Conservation (phyloP, 2,888 invertebrate genomes). For the Periphyllus acericola region DNA sequence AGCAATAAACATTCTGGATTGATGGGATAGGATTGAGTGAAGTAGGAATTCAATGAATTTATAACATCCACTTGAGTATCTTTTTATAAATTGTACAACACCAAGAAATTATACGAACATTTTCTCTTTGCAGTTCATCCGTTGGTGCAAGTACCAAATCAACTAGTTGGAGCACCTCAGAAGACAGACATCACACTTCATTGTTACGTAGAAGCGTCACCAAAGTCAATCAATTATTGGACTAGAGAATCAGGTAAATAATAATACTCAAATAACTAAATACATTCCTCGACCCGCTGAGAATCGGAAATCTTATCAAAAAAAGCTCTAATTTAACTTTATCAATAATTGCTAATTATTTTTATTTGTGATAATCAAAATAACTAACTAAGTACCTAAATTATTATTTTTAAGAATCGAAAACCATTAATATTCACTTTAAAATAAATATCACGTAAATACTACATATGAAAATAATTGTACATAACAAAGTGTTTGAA, state of each 20-base stretch:
- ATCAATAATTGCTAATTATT: no score
- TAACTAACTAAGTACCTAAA: no score
- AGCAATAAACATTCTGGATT: constrained; percentile 46
- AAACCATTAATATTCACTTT: no score
- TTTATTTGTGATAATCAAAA: no score
- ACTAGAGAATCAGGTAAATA: constrained; percentile 85
- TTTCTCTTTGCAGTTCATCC: constrained; percentile 62
- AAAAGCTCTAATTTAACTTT: no score
- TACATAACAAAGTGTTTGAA: no score
- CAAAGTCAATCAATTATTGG: constrained; percentile 95
- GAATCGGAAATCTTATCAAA: no score
- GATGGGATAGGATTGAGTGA: neutral
- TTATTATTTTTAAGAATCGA: no score
- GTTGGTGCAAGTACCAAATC: constrained; percentile 88
- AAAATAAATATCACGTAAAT: no score
- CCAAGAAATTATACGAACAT: constrained; percentile 5
- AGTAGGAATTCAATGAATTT: constrained; percentile 54
- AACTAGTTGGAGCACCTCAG: constrained; percentile 88
- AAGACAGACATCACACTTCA: constrained; percentile 87
- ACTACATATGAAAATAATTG: no score
- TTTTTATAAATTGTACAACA: constrained; percentile 33
- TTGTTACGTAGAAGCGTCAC: constrained; percentile 89
- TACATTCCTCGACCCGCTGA: no score
- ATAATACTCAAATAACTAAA: neutral
- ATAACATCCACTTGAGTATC: constrained; percentile 21